Evolutionary conservation across 2,797 vertebrate species (phyloP), one percentile per base, ranked within the genome.

Genomic region (Apodemus agrarius): DNA sequence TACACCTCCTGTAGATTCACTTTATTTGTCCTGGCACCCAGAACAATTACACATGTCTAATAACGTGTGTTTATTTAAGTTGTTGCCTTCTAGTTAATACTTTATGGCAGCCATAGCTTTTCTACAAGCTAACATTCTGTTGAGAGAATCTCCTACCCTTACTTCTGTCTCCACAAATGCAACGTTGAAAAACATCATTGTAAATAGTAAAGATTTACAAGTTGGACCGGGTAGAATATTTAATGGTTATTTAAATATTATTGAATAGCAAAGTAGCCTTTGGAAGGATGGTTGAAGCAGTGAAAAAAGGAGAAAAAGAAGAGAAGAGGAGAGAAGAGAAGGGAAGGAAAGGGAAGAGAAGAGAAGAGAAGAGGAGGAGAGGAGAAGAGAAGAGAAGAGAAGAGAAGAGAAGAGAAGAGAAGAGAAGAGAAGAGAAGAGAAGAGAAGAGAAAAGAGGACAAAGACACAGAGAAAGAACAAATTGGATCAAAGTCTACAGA

Each of bases 151-250:
- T 80, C 22, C 46, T 13, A 89, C 89, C 13, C 43, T 63, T 82
- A 74, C 84, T 84, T 96, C 65, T 94, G 0, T 94, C n/a, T 84
- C 75, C 69, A 24, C 13, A 84, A 78, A 96, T 93, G 81, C 11
- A 90, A 31, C 24, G 13, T 40, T 85, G 26, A 89, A 37, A 9
- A 69, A 37, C 5, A 46, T n/a, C 24, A 88, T 29, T 17, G 94
- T 88, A 94, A 54, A 59, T 24, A 89, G 46, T 85, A 96, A 95
- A 85, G 94, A 92, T 88, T 94, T 96, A 90, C 67, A 97, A 89
- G 54, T 83, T 87, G 26, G 87, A 90, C 37, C 37, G 74, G 10
- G 76, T 34, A 34, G 65, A 67, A 34, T 17, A 67, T n/a, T 96
- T 91, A 86, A 78, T 49, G 46, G 26, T 74, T 94, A 61, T 43